Evolutionary conservation across 2,113 vertebrate genomes (phyloP).

Genomic region (Festucalex cinctus): DNA sequence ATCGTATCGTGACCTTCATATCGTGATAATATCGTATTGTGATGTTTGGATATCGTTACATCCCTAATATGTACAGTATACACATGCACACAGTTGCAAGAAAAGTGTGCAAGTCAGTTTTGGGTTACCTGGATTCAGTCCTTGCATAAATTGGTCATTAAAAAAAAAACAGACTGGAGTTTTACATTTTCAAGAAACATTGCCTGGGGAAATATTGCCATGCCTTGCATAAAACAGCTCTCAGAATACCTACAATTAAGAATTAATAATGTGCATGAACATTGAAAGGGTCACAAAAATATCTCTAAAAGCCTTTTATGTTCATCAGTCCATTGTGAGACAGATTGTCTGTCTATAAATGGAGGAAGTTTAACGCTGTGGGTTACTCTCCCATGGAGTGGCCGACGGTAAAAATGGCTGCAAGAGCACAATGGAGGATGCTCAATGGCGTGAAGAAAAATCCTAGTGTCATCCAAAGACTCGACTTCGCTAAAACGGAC

Average conservation of each 20-base stretch:
- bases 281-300: too few relatives aligned
- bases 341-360: background rate
- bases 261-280: background rate
- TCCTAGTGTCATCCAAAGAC: background rate
- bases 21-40: too few relatives aligned
- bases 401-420: background rate
- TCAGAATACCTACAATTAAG: background rate
- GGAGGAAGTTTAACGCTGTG: background rate
- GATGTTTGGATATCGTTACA: too few relatives aligned
- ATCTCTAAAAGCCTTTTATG: background rate
- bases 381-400: background rate
- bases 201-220: background rate
- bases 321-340: background rate
- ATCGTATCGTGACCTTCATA: too few relatives aligned
- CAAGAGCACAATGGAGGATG: background rate
- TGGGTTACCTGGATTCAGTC: too few relatives aligned
- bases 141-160: background rate
- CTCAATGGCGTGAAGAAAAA: background rate
- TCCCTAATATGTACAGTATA: too few relatives aligned
- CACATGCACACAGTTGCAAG: too few relatives aligned
- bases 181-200: background rate
- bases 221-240: background rate
- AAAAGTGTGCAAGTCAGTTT: too few relatives aligned
- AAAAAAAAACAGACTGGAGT: background rate
- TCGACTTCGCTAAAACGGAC: background rate